A percentile compares a stretch with the other conserved stretches of the same genome.
Conservation (phyloP, 1,140 invertebrate genomes). For the Cydia fagiglandana region DNA sequence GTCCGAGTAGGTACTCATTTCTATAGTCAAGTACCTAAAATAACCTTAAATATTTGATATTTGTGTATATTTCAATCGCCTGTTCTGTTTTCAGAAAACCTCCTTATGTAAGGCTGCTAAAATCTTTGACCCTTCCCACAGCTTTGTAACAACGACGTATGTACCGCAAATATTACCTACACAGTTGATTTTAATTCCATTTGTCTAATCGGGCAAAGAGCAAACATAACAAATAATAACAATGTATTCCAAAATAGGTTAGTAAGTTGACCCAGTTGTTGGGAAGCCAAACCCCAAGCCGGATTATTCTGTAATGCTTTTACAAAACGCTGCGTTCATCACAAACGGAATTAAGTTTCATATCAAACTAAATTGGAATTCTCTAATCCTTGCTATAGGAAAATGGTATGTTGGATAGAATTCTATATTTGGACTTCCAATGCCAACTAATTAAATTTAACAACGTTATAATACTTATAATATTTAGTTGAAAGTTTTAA, state of each 20-base stretch:
- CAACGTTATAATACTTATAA: not conserved
- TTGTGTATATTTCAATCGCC: no score
- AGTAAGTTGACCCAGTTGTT: not conserved
- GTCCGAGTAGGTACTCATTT: no score
- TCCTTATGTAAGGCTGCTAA: no score
- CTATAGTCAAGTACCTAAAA: no score
- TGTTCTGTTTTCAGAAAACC: no score
- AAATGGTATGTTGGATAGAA: not conserved
- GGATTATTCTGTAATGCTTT: slow-evolving; percentile 6
- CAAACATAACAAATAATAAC: not conserved
- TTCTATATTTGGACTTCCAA: not conserved
- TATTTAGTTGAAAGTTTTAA: not conserved
- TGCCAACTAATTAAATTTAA: not conserved
- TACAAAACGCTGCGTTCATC: slow-evolving; percentile 6
- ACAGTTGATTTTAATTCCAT: no score
- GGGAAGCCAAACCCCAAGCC: not conserved
- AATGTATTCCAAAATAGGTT: not conserved
- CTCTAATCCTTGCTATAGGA: not conserved
- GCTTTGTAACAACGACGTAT: no score
- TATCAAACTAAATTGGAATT: slow-evolving; percentile 22
- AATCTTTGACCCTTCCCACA: not conserved
- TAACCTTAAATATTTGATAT: no score
- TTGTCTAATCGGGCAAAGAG: no score
- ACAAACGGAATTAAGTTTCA: slow-evolving; percentile 16
- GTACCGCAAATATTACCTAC: no score